Base-by-base conservation (phyloP, 2,888 invertebrate genomes). In the Lydus trimaculatus region DNA sequence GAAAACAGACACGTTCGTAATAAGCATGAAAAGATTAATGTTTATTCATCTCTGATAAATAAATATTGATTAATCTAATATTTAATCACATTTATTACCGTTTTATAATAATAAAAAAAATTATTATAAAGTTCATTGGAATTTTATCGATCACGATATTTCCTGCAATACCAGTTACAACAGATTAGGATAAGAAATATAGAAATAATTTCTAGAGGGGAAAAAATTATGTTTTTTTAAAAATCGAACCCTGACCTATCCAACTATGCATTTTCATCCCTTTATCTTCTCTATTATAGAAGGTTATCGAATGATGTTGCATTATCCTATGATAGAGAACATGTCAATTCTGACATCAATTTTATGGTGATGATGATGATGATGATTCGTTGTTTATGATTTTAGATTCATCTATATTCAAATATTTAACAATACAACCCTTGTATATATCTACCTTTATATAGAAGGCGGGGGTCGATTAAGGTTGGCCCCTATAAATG, bases 71-170 rank as follows among this genome's bases (percentile, higher is more conserved):
- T 7, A 56, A 56, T 56, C 25, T 25, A 23, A 23, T 23, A 2
- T 52, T 2, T 52, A 52, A 52, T 52, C 52, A 13, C 56, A 25
- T 56, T 56, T 56, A 56, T 56, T 56, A 25, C 56, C 56, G 11
- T 25, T 48, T 25, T 28, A 28, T 13, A 15, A 25, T 6, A 56
- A 25, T 25, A 56, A 17, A 17, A 17, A 43, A 11, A 8, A 43
- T 6, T 43, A 17, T 25, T 25, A 25, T 56, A 23, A 56, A 56
- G 56, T 56, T 56, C 25, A 25, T 5, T 56, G 56, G 56, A 56
- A 56, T 56, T 56, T 56, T 56, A 56, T 56, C 56, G 23, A 56
- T 56, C 56, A 56, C 25, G 15, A 56, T 25, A 56, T 56, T 56
- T 56, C 56, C 56, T 56, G 56, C 25, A 56, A 56, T 56, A 56